These are phyloP conservation scores for Brachionus rotundiformis DNA, from an alignment of 1,140 invertebrate species.

Conservation along the genomic window DNA sequence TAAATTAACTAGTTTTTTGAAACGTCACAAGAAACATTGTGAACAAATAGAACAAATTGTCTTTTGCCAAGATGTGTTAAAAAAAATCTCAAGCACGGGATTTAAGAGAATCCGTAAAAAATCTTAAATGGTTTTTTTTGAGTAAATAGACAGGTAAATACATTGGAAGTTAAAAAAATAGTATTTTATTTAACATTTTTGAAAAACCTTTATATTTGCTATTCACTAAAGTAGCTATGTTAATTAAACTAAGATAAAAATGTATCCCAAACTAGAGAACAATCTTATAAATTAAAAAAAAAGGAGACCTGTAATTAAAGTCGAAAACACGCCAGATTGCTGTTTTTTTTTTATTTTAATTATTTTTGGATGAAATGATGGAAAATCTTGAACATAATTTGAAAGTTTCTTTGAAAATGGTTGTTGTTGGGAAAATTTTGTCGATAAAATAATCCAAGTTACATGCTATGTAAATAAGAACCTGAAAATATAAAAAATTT, in stretches of 20 bases:
- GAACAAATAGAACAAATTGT: not conserved
- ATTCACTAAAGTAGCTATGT: not conserved
- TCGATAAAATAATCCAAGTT: not conserved
- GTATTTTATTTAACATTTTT: not conserved
- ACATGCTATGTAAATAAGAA: not conserved
- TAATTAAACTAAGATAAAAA: not conserved
- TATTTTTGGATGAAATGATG: not conserved
- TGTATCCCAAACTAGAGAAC: not conserved
- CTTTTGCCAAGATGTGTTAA: not conserved
- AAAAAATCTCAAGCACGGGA: not conserved
- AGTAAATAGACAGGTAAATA: not conserved
- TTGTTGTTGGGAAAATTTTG: not conserved
- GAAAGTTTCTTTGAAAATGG: not conserved
- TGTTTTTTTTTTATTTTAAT: not conserved
- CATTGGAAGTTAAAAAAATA: slow-evolving; percentile 16
- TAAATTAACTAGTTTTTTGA: not conserved
- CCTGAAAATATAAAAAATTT: not conserved
- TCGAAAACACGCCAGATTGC: not conserved
- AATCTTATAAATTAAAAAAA: not conserved
- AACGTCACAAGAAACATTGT: not conserved
- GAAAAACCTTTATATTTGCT: not conserved
- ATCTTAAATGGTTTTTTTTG: not conserved
- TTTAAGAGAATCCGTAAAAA: not conserved
- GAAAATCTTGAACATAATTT: not conserved
- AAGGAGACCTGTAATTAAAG: not conserved